A percentile compares a stretch with the other conserved stretches of the same genome.
Evolutionary conservation across 2,888 invertebrate genomes (phyloP).

Genomic region (Lasioglossum villosulum): DNA sequence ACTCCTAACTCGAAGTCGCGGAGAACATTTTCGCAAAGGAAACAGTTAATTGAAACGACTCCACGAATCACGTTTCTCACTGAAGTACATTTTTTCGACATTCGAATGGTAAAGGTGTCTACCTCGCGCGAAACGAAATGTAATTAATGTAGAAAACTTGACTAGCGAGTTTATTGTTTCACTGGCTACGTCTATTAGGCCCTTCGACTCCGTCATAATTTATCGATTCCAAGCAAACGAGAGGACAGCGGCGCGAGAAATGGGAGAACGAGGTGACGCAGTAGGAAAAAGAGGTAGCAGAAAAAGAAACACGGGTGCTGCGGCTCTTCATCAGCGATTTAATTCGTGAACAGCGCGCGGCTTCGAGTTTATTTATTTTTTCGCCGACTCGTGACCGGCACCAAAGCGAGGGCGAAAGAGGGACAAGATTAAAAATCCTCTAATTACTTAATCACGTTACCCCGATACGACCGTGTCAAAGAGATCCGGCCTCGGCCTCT

Average conservation of each 20-base stretch:
- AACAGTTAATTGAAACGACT: too few species aligned
- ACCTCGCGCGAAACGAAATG: too few species aligned
- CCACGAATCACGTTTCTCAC: too few species aligned
- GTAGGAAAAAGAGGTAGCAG: slow-evolving; percentile 28
- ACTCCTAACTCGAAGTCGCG: too few species aligned
- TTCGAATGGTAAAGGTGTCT: too few species aligned
- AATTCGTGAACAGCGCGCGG: slow-evolving; percentile 76
- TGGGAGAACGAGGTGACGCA: slow-evolving; percentile 10
- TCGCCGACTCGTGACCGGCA: slow-evolving; percentile 76
- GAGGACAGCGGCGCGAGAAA: slow-evolving; percentile 19
- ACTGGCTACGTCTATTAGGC: too few species aligned
- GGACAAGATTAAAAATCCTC: slow-evolving; percentile 81
- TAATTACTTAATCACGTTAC: slow-evolving; percentile 83
- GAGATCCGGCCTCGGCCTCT: slow-evolving; percentile 57
- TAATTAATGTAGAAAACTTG: too few species aligned
- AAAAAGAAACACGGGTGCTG: slow-evolving; percentile 41
- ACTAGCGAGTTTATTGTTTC: too few species aligned
- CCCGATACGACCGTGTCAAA: slow-evolving; percentile 78
- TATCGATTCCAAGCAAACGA: slow-evolving; percentile 76
- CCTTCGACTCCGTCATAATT: slow-evolving; percentile 59
- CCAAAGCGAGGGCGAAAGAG: slow-evolving; percentile 72
- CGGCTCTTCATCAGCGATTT: slow-evolving; percentile 82
- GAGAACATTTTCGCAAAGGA: too few species aligned
- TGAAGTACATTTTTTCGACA: too few species aligned
- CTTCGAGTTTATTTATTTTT: slow-evolving; percentile 82